Conservation (phyloP, 2,797 vertebrate species). For the Perodicticus potto region DNA sequence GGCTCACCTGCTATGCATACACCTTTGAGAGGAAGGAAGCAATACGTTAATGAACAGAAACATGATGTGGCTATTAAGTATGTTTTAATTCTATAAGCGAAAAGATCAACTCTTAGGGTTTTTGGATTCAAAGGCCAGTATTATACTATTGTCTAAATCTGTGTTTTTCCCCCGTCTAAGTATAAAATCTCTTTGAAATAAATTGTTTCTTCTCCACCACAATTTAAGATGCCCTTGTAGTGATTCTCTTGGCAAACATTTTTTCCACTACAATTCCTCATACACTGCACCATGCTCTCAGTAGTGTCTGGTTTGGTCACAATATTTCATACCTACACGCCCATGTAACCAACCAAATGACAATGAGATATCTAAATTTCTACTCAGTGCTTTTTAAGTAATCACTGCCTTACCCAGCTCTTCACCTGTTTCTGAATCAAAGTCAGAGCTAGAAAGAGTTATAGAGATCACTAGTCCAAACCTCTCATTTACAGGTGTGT, state of each 20-base stretch:
- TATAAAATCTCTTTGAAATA: background rate
- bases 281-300: background rate
- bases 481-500: background rate
- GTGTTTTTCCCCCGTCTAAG: background rate
- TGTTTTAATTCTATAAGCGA: conserved; percentile 6
- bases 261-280: background rate
- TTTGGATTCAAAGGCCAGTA: background rate
- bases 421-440: background rate
- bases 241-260: background rate
- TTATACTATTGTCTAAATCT: background rate
- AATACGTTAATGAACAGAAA: background rate
- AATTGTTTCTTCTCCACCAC: background rate
- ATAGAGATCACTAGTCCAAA: background rate
- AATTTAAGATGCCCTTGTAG: background rate
- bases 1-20: background rate
- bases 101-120: background rate
- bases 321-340: background rate
- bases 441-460: background rate
- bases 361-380: background rate
- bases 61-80: background rate
- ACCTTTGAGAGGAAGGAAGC: conserved; percentile 14
- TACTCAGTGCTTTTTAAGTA: background rate
- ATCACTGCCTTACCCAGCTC: background rate
- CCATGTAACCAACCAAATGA: conserved; percentile 23
- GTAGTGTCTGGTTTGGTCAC: background rate